Base-by-base conservation (phyloP, 2,888 invertebrate species). In the Tiliacea aurago region DNA sequence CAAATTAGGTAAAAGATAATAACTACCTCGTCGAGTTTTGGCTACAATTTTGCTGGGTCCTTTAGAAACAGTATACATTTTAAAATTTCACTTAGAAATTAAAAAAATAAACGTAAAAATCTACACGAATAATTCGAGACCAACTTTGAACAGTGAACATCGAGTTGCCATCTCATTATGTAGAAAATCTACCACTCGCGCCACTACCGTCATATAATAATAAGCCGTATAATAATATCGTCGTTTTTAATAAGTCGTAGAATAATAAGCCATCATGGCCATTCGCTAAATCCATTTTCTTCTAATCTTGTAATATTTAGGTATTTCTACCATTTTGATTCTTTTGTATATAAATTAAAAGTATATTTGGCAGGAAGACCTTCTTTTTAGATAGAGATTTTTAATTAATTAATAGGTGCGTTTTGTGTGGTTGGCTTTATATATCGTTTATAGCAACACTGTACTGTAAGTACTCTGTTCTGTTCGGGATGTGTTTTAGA, bases 41-140 rank as follows among this genome's bases (percentile, higher is more conserved):
- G 98, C 98, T 89, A 98, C 98, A 93, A 98, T 98, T 96, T 98
- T 98, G 95, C 98, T 98, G 82, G 98, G 98, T 83, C 98, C 98
- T 95, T 98, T 98, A 82, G 98, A 98, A 91, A 98, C 98, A 92
- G 98, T 98, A 97, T 98, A 98, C 98, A 98, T 98, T 94, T 94
- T 95, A 94, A 89, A 94, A 93, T 94, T 94, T 94, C 89, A 89
- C 90, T 88, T 90, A 91, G 92, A 93, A 93, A 91, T 87, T 88
- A 90, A 91, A 91, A 93, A 94, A 93, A 93, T 91, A 92, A 93
- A 93, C 89, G 90, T 89, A 92, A 93, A 94, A 92, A 86, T 90
- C 90, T 92, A 92, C 90, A 89, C 89, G 87, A 88, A 91, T 58
- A 69, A 90, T 91, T 91, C 86, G 86, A 91, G 90, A 91, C 88